Evolutionary conservation across 2,113 vertebrate species (phyloP), one percentile per base, ranked within the genome.

Genomic region (Vireo altiloquus): DNA sequence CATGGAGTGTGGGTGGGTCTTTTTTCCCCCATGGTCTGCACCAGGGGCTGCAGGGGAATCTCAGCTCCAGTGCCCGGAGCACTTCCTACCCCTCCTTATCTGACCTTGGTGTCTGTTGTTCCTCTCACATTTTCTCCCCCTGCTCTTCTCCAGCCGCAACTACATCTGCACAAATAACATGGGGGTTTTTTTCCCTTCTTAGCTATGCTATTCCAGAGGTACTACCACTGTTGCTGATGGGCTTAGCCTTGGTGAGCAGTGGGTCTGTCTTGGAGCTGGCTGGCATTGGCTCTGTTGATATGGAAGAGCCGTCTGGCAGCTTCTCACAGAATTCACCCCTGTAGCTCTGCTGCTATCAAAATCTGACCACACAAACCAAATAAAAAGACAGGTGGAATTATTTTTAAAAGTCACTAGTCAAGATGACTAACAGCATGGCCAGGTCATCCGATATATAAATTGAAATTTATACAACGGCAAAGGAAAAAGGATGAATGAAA

Each of bases 161-260:
- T 28, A 33, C 22, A 37, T 39, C 33, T 39, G 44, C 9, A 16
- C 13, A 57, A 59, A 59, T 46, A n/a, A 39, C 3, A 2, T n/a
- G n/a, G 12, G 5, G 3, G 0, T 35, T 18, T 24, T 64, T 37
- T 1, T 2, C 5, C 21, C 25, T 49, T 49, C 18, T 28, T 50
- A 37, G 30, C 39, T 23, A 6, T 23, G 20, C 27, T 87, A 74
- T 60, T 30, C 30, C 25, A 52, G 33, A 82, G 19, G 14, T 3
- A 5, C 14, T 15, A 65, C 25, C 25, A 56, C 3, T 1, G 4
- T 13, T 7, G 14, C 31, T 52, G 35, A 10, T 18, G 28, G 33
- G 14, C 39, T 80, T 19, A 70, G 35, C 28, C 54, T 87, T 61
- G 25, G 46, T 35, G 15, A 77, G 22, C 13, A 11, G 35, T 9